Percentiles rank a stretch among this genome's conserved stretches.
phyloP scores from a whole-genome alignment of 2,888 invertebrate species.

The Zele albiditarsus region DNA sequence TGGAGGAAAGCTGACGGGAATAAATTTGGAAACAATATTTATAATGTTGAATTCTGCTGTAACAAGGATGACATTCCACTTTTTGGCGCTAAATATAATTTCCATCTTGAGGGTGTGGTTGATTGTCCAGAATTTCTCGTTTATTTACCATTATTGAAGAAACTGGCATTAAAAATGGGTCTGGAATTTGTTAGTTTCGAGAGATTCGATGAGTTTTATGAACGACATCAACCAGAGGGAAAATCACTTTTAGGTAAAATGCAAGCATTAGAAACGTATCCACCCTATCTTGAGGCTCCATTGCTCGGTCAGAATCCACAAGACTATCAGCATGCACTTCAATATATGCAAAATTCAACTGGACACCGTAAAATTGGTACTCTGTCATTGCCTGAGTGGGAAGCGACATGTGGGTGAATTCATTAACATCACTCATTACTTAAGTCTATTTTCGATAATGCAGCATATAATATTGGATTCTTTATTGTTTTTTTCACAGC shows the following conservation, averaged over 20 bases:
- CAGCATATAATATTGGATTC: slow-evolving; percentile 32
- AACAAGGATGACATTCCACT: slow-evolving; percentile 82
- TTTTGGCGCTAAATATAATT: slow-evolving; percentile 97
- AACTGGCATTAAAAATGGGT: slow-evolving; percentile 82
- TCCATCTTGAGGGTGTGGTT: slow-evolving; percentile 95
- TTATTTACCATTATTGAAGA: slow-evolving; percentile 89
- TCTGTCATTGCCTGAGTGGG: slow-evolving; percentile 92
- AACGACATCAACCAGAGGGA: slow-evolving; percentile 77
- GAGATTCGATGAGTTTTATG: slow-evolving; percentile 86
- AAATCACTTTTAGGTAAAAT: slow-evolving; percentile 82
- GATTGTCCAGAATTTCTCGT: slow-evolving; percentile 99
- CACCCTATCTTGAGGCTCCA: slow-evolving; percentile 75
- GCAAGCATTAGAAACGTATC: slow-evolving; percentile 87
- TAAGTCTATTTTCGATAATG: slow-evolving; percentile 2
- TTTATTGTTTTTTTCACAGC: slow-evolving; percentile 75
- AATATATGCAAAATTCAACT: slow-evolving; percentile 73
- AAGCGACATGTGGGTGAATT: slow-evolving; percentile 86
- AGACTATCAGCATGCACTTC: slow-evolving; percentile 84
- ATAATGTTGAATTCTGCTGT: slow-evolving; percentile 82
- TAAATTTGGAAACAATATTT: slow-evolving; percentile 87
- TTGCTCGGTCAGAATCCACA: slow-evolving; percentile 77
- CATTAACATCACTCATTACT: slow-evolving; percentile 9
- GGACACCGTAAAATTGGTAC: slow-evolving; percentile 80
- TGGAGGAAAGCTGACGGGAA: slow-evolving; percentile 76
- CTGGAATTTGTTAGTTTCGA: slow-evolving; percentile 81